Conservation (phyloP, 2,113 vertebrate genomes). For the Colossoma macropomum region DNA sequence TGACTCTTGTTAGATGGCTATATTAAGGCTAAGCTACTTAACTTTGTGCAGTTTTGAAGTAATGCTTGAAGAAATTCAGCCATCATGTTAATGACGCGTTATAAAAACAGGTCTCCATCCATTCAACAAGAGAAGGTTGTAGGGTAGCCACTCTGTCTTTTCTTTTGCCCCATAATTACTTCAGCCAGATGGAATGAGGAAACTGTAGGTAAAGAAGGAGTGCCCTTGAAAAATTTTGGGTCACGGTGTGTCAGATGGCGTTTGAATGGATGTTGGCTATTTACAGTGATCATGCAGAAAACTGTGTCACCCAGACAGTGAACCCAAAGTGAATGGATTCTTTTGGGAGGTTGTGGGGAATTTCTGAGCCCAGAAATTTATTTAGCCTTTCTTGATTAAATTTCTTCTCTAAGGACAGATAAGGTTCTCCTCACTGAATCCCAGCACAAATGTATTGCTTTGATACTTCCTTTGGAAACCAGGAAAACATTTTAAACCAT, state of each 20-base stretch:
- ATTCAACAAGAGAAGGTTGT: too few relatives aligned
- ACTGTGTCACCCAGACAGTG: not conserved
- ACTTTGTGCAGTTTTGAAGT: too few relatives aligned
- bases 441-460: not conserved
- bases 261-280: not conserved
- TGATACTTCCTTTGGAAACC: not conserved
- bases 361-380: not conserved
- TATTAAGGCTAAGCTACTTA: too few relatives aligned
- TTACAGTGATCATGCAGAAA: not conserved
- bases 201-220: too few relatives aligned
- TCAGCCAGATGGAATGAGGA: too few relatives aligned
- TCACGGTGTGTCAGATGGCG: not conserved
- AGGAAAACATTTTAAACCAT: constrained; percentile 10
- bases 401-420: not conserved
- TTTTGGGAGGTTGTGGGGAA: not conserved
- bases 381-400: not conserved
- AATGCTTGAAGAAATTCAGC: too few relatives aligned
- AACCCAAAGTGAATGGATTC: not conserved
- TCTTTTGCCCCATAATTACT: too few relatives aligned
- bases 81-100: too few relatives aligned
- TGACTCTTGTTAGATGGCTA: too few relatives aligned
- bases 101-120: too few relatives aligned
- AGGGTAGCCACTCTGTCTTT: too few relatives aligned
- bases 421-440: not conserved
- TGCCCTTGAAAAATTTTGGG: too few relatives aligned